Conservation (phyloP, 2,797 vertebrate species). For the Acridotheres tristis region DNA sequence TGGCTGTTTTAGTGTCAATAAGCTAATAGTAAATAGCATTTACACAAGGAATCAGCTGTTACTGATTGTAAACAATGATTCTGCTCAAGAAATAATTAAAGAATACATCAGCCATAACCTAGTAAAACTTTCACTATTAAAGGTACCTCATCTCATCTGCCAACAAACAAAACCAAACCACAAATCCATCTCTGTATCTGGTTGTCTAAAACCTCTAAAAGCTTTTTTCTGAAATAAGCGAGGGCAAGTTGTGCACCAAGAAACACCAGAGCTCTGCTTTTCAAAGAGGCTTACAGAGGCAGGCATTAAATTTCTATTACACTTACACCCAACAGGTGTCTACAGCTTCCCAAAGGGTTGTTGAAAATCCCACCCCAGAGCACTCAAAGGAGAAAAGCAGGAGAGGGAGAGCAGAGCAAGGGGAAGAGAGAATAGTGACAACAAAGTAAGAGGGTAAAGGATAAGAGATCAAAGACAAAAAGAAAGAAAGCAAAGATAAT, state of each 20-base stretch:
- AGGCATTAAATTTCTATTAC: neutral
- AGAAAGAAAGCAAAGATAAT: constrained; percentile 27
- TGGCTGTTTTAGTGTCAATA: neutral
- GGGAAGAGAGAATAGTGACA: neutral
- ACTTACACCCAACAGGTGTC: neutral
- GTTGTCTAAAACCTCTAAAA: neutral
- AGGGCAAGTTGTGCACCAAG: neutral
- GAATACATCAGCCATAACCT: neutral
- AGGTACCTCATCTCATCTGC: neutral
- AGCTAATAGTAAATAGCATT: neutral
- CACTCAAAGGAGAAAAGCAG: neutral
- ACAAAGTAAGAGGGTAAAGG: neutral
- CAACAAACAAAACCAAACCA: neutral
- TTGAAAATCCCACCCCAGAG: neutral
- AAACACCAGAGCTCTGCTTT: neutral
- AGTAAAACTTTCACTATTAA: neutral
- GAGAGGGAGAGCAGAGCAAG: neutral
- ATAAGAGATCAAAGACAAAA: constrained; percentile 14
- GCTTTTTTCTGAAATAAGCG: fast-evolving
- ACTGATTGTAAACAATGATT: neutral
- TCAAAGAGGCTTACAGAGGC: neutral
- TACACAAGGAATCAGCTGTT: neutral
- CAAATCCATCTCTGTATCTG: neutral
- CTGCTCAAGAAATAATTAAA: neutral
- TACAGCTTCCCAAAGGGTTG: neutral